Evolutionary conservation across 2,113 vertebrate genomes (phyloP).

Genomic region (Patagioenas fasciata): DNA sequence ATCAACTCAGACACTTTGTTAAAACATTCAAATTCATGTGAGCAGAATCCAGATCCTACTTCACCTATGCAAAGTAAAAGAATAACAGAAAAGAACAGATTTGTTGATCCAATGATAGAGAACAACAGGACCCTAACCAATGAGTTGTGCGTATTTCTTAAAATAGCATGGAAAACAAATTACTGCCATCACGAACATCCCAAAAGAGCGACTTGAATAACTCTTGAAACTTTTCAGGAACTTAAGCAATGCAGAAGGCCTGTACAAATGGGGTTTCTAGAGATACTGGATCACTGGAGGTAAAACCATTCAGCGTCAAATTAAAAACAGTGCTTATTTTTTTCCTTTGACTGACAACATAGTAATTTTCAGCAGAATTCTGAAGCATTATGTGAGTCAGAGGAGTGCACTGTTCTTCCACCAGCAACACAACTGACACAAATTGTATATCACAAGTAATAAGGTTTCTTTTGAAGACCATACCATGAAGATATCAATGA

Average conservation of each 20-base stretch:
- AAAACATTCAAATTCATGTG: neutral
- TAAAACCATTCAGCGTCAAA: neutral
- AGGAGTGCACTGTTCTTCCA: neutral
- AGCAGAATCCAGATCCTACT: neutral
- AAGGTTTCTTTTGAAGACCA: neutral
- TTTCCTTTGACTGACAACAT: neutral
- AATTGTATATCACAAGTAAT: neutral
- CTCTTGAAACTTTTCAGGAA: neutral
- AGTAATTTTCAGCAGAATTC: neutral
- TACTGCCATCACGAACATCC: neutral
- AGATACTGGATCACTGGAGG: neutral
- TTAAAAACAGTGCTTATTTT: neutral
- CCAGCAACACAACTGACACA: neutral
- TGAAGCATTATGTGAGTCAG: neutral
- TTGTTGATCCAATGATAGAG: neutral
- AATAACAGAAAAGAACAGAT: neutral
- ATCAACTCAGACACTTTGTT: neutral
- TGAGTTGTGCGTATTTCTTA: neutral
- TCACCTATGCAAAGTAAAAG: neutral
- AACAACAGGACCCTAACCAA: neutral
- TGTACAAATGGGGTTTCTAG: neutral
- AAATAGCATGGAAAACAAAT: neutral
- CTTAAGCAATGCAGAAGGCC: neutral
- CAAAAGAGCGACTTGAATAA: neutral
- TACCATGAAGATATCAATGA: neutral